phyloP scores from a whole-genome alignment of 2,888 invertebrate species.

The Coremacera marginata region DNA sequence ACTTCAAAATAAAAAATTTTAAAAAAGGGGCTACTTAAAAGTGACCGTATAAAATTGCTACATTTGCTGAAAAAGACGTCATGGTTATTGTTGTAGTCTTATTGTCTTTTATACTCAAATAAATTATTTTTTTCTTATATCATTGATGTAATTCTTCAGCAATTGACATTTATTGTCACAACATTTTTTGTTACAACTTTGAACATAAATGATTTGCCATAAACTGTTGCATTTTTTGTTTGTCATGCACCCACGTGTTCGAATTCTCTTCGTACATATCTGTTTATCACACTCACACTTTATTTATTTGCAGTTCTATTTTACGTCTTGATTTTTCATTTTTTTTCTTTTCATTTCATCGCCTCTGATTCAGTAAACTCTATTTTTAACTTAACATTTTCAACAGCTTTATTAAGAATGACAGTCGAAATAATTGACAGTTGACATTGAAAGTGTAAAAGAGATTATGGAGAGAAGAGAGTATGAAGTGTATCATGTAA shows the following conservation, averaged over 20 bases:
- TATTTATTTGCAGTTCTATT: conserved; percentile 11
- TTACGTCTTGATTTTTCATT: conserved; percentile 8
- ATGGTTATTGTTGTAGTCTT: background rate
- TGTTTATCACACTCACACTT: background rate
- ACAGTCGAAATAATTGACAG: conserved; percentile 30
- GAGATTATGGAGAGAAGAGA: background rate
- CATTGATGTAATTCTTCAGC: conserved; percentile 27
- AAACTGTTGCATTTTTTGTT: background rate
- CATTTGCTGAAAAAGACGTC: background rate
- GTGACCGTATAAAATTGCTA: background rate
- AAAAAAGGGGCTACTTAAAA: too few species aligned
- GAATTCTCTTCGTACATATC: background rate
- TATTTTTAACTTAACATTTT: conserved; percentile 2
- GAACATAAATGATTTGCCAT: background rate
- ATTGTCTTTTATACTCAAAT: background rate
- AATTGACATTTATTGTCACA: conserved; percentile 21
- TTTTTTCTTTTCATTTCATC: background rate
- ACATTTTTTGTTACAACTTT: conserved; percentile 9
- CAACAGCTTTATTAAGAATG: conserved; percentile 20
- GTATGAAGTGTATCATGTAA: background rate
- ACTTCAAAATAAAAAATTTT: background rate
- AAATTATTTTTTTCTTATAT: background rate
- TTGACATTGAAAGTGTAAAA: background rate
- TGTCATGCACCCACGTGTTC: background rate
- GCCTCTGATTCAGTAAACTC: conserved; percentile 9